Evolutionary conservation across 1,140 invertebrate genomes (phyloP), one percentile per base, ranked within the genome.

Genomic region (Leptoteleia sp.): DNA sequence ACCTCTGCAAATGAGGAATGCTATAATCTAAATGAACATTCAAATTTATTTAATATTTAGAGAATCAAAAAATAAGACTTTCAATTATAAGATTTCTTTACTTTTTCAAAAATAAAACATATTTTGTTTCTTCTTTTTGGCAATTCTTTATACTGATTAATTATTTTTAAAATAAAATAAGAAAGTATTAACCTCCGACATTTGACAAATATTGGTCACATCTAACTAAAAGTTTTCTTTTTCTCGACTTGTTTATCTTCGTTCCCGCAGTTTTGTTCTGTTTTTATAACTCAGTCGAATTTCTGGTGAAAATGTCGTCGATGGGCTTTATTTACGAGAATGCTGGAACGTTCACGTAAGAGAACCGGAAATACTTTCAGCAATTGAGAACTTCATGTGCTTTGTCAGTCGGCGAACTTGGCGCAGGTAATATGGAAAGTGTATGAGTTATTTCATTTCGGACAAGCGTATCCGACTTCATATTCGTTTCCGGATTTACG

Each of bases 361-460:
- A 43, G 35, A 43, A 25, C 7, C 13, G 35, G 35, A 29, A 52
- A 61, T 71, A 61, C 55, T 71, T 52, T 52, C 19, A 13, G 25
- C 45, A 55, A 71, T 71, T 45, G 55, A 48, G 62, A 72, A 72
- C 55, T 62, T 72, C 13, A 15, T 31, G 43, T 40, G 50, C 48
- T 73, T 48, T 62, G 70, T 73, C 55, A 52, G 54, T 37, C 70
- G 42, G 27, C 11, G 50, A 73, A 64, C 31, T 55, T 64, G 50
- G 57, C 15, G 25, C 42, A 59, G 48, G 59, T 73, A 73, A 57
- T 57, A 73, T 42, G 68, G 38, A 61, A 72, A 64, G 37, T 62
- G n/a, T 22, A 40, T 11, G 45, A 68, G 17, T 68, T 57, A 57
- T 57, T 68, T 57, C 19, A 55, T 40, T 68, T 57, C 35, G 37